A percentile compares a stretch with the other conserved stretches of the same genome.
These are phyloP conservation scores for Brienomyrus brachyistius DNA, from an alignment of 2,113 vertebrate genomes.

Conservation along the genomic window DNA sequence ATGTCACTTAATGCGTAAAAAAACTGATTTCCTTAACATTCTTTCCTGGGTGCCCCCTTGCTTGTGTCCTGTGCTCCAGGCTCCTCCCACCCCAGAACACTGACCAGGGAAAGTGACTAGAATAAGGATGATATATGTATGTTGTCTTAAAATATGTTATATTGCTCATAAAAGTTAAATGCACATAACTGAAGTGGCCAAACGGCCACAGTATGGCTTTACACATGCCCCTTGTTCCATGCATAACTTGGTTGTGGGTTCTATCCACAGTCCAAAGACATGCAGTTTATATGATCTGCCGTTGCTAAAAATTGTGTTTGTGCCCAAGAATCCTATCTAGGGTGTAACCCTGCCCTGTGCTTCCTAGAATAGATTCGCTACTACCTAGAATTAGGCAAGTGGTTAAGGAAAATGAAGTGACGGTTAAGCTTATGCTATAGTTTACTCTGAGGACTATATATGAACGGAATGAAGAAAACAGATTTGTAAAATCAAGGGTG, in stretches of 20 bases:
- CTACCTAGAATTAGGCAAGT: not conserved
- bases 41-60: not conserved
- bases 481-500: not conserved
- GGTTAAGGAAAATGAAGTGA: not conserved
- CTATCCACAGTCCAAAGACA: not conserved
- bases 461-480: not conserved
- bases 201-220: not conserved
- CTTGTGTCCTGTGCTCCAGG: not conserved
- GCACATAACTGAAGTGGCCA: not conserved
- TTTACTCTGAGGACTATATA: not conserved
- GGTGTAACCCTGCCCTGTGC: not conserved
- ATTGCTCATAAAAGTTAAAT: not conserved
- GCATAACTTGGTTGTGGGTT: not conserved
- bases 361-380: not conserved
- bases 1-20: not conserved
- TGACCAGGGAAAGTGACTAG: not conserved
- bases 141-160: not conserved
- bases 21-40: not conserved
- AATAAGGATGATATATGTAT: not conserved
- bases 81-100: not conserved
- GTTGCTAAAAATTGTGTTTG: not conserved
- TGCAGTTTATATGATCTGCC: not conserved
- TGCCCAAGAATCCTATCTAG: not conserved
- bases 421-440: not conserved
- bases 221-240: not conserved